Evolutionary conservation across 2,797 vertebrate species (phyloP).

Genomic region (Rhadinocentrus ornatus): DNA sequence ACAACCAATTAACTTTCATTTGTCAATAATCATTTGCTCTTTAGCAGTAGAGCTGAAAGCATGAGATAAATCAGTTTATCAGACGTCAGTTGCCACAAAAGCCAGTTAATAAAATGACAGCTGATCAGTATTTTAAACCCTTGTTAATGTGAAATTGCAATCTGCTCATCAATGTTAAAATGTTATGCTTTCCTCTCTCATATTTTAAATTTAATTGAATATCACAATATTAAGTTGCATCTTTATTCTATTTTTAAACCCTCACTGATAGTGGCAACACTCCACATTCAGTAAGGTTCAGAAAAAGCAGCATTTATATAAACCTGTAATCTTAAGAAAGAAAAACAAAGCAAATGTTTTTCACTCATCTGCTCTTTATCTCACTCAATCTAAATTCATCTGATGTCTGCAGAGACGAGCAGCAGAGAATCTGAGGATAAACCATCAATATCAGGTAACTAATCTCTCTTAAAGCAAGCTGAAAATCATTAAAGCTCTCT

Average conservation of each 20-base stretch:
- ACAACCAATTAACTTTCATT: neutral
- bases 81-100: neutral
- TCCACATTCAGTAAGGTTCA: constrained; percentile 2
- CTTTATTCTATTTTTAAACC: neutral
- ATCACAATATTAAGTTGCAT: neutral
- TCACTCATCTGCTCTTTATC: neutral
- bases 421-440: constrained; percentile 94
- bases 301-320: constrained; percentile 15
- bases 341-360: neutral
- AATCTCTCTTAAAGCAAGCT: constrained; percentile 25
- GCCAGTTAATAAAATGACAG: neutral
- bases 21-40: neutral
- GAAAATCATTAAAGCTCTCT: constrained; percentile 14
- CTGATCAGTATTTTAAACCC: neutral
- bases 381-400: constrained; percentile 6
- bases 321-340: neutral
- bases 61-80: neutral
- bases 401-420: constrained; percentile 88
- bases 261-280: neutral
- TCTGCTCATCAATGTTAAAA: neutral
- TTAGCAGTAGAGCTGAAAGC: neutral
- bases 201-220: neutral
- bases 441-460: constrained; percentile 96
- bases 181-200: neutral
- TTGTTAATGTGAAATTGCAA: neutral